These are phyloP conservation scores for Portunus trituberculatus DNA, from an alignment of 1,140 invertebrate genomes.

Conservation along the genomic window DNA sequence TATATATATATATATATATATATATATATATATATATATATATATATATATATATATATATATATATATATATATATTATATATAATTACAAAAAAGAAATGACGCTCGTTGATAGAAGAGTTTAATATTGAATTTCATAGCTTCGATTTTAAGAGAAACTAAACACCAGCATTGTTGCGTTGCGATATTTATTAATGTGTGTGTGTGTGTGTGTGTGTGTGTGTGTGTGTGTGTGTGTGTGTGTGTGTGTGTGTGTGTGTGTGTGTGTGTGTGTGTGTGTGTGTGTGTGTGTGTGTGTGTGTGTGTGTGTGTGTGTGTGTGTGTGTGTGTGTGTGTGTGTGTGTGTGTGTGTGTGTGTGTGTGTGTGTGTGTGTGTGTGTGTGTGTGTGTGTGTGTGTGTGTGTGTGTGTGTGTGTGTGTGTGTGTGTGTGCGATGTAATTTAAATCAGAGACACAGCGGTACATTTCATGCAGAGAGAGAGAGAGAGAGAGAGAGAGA, in stretches of 20 bases:
- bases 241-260: slow-evolving; percentile 13
- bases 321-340: not conserved
- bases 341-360: not conserved
- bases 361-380: not conserved
- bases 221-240: not conserved
- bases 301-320: not conserved
- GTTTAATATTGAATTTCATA: not conserved
- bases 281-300: not conserved
- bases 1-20: too few species aligned
- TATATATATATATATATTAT: too few species aligned
- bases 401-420: not conserved
- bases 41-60: too few species aligned
- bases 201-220: not conserved
- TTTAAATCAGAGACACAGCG: too few species aligned
- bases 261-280: not conserved
- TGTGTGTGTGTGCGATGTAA: not conserved
- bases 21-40: too few species aligned
- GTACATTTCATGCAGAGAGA: too few species aligned
- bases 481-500: too few species aligned
- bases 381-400: slow-evolving; percentile 3
- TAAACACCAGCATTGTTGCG: not conserved
- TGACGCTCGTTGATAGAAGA: not conserved
- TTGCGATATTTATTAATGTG: not conserved
- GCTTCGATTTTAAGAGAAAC: not conserved
- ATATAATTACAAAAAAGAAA: not conserved